Conservation (phyloP, 2,888 invertebrate species). For the Protula sp. region DNA sequence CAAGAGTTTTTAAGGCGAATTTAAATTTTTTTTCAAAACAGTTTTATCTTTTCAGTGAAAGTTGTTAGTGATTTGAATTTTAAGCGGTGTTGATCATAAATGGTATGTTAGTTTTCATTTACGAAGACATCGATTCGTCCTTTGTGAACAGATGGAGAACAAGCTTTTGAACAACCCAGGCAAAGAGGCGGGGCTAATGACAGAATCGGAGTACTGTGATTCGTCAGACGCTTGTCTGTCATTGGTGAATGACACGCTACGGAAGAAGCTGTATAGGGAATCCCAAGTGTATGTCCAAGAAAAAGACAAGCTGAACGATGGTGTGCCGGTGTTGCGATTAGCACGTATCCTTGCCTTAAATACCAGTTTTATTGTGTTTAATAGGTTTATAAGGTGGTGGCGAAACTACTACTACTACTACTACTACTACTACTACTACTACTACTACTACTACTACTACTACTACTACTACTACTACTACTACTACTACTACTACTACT, state of each 20-base stretch:
- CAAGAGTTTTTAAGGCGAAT: no score
- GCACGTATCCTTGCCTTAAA: constrained; percentile 39
- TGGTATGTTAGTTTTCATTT: no score
- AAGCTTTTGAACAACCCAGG: constrained; percentile 34
- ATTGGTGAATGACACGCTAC: constrained; percentile 36
- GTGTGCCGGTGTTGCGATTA: constrained; percentile 37
- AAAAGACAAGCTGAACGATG: constrained; percentile 28
- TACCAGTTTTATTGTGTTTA: not conserved
- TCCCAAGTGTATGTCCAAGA: constrained; percentile 28
- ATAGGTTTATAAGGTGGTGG: no score
- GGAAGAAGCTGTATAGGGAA: constrained; percentile 38
- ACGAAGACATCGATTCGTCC: no score
- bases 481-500: no score
- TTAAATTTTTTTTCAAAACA: not conserved
- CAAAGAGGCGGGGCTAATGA: constrained; percentile 31
- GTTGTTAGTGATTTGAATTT: no score
- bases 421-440: no score
- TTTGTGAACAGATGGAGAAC: constrained; percentile 35
- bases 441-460: no score
- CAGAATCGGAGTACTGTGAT: constrained; percentile 43
- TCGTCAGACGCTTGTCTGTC: constrained; percentile 42
- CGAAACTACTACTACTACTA: no score
- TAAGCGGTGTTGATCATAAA: no score
- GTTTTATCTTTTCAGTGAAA: no score
- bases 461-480: no score